phyloP scores from a whole-genome alignment of 2,113 vertebrate genomes.

The Bungarus multicinctus region DNA sequence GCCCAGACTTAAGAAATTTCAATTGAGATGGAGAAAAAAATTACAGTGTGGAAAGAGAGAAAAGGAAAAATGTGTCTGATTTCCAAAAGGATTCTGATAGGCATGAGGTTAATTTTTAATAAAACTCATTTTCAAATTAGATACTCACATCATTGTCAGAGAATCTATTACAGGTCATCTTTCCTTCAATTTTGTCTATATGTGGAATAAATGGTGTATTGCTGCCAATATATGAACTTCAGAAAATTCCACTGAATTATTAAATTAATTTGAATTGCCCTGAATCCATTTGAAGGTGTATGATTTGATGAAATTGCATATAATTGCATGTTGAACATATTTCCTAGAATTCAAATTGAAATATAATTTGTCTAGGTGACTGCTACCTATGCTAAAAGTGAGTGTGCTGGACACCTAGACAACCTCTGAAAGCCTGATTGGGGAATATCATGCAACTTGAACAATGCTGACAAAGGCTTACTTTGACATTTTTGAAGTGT shows the following conservation, averaged over 20 bases:
- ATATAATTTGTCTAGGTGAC: neutral
- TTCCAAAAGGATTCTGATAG: neutral
- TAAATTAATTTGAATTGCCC: neutral
- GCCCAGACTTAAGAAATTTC: neutral
- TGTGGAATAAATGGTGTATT: neutral
- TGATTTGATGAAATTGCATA: neutral
- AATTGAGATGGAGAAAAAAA: neutral
- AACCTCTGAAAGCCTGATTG: neutral
- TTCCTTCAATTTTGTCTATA: neutral
- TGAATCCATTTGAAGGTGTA: neutral
- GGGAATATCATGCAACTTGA: neutral
- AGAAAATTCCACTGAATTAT: neutral
- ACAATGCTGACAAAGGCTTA: neutral
- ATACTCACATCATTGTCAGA: neutral
- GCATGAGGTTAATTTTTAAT: neutral
- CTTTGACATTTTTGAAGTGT: neutral
- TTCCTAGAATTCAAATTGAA: neutral
- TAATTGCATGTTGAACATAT: neutral
- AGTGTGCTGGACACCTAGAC: neutral
- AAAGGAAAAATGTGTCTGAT: neutral
- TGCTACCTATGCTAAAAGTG: neutral
- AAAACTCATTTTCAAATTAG: neutral
- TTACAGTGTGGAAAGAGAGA: neutral
- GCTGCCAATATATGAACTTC: neutral
- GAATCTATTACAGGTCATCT: neutral